Base-by-base conservation (phyloP, 2,797 vertebrate genomes). In the Mormyrops boulengeri region DNA sequence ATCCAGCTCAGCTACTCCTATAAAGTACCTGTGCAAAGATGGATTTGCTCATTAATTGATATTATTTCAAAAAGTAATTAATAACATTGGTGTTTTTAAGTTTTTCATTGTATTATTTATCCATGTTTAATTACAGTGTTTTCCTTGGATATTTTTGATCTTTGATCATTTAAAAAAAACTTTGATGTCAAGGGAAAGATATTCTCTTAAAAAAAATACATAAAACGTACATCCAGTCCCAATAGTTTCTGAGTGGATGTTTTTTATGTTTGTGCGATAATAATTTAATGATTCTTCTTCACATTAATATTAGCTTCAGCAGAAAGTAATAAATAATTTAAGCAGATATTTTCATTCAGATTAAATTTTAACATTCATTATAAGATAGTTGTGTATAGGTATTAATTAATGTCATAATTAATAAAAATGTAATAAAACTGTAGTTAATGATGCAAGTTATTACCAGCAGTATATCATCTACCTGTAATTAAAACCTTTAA, bases 401-500 rank as follows among this genome's bases (percentile, higher is more conserved):
- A 87, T 87, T 87, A 87, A 87, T 87, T 55, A 57, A 55, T 55
- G 5, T 86, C 34, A 30, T 86, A 86, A 86, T 86, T 86, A 86
- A 86, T 86, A 86, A 86, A 55, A 87, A 47, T 87, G 38, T 60
- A 57, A 60, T 60, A 87, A 87, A 57, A 60, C 17, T 60, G 14
- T 44, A 87, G 86, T 57, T 87, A 87, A 87, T 87, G 86, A 41
- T 87, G 86, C 86, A 44, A 60, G 34, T 87, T 38, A 87, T 87
- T 87, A 87, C 53, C 86, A 87, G 53, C 86, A 62, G 55, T 87
- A 87, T 87, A 62, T 87, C 86, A 87, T 87, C 52, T 60, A 60
- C 53, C 86, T 60, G 30, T 87, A 87, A 87, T 87, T 87, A 87
- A 87, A 87, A 62, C 19, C 86, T 87, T 87, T 87, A 87, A 60